These are phyloP conservation scores for Stomatorhinus walkeri DNA, from an alignment of 2,797 vertebrate genomes.

Conservation along the genomic window DNA sequence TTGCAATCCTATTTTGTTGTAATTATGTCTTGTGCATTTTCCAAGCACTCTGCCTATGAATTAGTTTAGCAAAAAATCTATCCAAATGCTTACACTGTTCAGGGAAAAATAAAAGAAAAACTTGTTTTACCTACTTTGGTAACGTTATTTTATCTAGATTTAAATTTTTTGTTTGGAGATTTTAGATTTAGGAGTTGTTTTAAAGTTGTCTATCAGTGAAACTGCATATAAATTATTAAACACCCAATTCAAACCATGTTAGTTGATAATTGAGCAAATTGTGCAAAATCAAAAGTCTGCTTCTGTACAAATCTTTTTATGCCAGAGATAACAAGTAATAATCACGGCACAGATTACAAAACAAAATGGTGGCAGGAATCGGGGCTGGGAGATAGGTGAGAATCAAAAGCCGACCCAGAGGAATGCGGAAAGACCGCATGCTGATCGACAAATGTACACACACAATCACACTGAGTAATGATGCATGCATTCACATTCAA, in stretches of 20 bases:
- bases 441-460: constrained; percentile 9
- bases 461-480: background rate
- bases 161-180: background rate
- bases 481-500: background rate
- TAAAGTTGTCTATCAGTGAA: background rate
- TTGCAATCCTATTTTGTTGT: background rate
- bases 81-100: background rate
- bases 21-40: background rate
- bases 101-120: background rate
- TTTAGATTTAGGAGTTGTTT: background rate
- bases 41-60: background rate
- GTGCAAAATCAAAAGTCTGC: background rate
- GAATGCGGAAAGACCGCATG: constrained; percentile 36
- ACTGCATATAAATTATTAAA: background rate
- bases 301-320: background rate
- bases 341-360: background rate
- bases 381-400: background rate
- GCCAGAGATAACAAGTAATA: background rate
- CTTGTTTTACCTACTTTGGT: background rate
- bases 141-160: background rate
- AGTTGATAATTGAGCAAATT: background rate
- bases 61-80: background rate
- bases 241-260: background rate
- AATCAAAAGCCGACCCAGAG: background rate
- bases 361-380: background rate